phyloP scores from a whole-genome alignment of 2,113 vertebrate genomes.

The Microcebus murinus region DNA sequence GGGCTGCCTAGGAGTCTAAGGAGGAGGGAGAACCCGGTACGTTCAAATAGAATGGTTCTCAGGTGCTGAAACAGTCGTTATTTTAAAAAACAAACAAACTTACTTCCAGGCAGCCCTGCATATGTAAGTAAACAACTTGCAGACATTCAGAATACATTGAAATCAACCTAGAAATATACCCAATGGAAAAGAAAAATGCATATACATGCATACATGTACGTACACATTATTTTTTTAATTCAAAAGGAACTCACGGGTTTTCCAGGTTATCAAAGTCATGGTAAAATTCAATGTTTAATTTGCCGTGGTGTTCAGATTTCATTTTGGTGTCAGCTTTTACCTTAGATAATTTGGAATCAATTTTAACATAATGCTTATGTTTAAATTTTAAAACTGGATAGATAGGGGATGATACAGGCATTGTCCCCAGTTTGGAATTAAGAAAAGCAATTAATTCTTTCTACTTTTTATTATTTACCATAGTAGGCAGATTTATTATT shows the following conservation, averaged over 20 bases:
- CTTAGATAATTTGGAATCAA: slow-evolving; percentile 1
- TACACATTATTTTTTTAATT: not conserved
- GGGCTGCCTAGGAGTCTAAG: too few species aligned
- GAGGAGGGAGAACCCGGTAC: too few species aligned
- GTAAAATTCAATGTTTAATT: slow-evolving; percentile 39
- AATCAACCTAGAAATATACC: not conserved
- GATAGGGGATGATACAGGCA: not conserved
- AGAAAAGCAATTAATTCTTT: not conserved
- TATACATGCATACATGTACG: not conserved
- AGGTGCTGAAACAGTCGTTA: not conserved
- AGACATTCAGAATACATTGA: not conserved
- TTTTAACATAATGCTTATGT: not conserved
- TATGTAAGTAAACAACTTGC: not conserved
- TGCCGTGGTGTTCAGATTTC: not conserved
- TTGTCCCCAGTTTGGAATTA: not conserved
- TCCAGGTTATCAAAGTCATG: not conserved
- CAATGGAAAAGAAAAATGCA: not conserved
- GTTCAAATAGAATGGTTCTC: fast-evolving
- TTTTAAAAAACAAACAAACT: not conserved
- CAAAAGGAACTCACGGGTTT: not conserved
- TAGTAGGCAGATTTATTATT: not conserved
- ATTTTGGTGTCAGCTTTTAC: not conserved
- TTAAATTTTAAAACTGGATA: not conserved
- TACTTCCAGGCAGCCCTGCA: not conserved
- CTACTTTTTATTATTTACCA: not conserved